Percentiles rank a stretch among this genome's conserved stretches.
These are phyloP conservation scores for Cephus pulcher DNA, from an alignment of 2,888 invertebrate species.

Conservation along the genomic window DNA sequence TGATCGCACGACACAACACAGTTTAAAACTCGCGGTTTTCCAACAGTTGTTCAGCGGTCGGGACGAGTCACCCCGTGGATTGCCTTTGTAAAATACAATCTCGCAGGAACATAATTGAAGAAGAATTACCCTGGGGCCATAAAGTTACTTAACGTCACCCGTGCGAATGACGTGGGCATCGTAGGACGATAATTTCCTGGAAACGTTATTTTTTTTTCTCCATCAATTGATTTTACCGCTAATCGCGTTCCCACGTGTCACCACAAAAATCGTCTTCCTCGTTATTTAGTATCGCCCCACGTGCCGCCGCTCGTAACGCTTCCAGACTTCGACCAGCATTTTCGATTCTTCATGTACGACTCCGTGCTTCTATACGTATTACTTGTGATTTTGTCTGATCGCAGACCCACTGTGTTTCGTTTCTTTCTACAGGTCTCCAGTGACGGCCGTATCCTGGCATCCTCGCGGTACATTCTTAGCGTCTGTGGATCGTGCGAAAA, in stretches of 20 bases:
- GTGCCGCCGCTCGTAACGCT: background rate
- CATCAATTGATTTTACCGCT: background rate
- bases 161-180: slow-evolving; percentile 40
- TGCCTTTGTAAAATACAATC: slow-evolving; percentile 46
- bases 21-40: slow-evolving; percentile 36
- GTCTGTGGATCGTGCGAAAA: slow-evolving; percentile 86
- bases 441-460: slow-evolving; percentile 91
- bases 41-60: slow-evolving; percentile 51
- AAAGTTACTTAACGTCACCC: slow-evolving; percentile 53
- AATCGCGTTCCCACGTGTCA: background rate
- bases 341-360: background rate
- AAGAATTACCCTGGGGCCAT: slow-evolving; percentile 47
- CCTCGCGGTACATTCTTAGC: slow-evolving; percentile 84
- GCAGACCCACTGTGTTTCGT: background rate
- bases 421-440: slow-evolving; percentile 77
- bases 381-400: background rate
- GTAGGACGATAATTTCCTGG: slow-evolving; percentile 32
- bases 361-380: background rate
- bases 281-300: background rate
- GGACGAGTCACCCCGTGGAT: slow-evolving; percentile 44
- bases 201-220: background rate
- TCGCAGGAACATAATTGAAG: slow-evolving; percentile 45
- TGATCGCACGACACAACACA: background rate
- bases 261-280: background rate
- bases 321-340: background rate